phyloP scores from a whole-genome alignment of 2,113 vertebrate genomes.

The Megalops atlanticus region DNA sequence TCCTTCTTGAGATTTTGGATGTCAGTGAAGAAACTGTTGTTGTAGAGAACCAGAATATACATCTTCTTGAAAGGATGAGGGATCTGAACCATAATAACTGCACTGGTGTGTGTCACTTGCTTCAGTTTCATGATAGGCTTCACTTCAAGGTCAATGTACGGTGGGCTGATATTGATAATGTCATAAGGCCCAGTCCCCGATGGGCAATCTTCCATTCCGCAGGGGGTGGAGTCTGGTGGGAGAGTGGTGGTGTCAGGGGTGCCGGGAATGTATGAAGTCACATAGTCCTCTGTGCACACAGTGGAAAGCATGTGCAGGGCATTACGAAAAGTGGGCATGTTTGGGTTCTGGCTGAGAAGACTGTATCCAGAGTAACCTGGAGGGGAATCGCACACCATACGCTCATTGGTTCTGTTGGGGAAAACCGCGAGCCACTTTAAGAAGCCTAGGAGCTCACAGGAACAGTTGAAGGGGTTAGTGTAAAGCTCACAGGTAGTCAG shows the following conservation, averaged over 20 bases:
- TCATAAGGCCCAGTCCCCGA: constrained; percentile 84
- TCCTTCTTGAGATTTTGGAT: constrained; percentile 83
- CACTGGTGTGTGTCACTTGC: constrained; percentile 83
- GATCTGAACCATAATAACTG: constrained; percentile 85
- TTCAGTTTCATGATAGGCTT: constrained; percentile 83
- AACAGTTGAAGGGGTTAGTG: constrained; percentile 97
- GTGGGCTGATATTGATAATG: constrained; percentile 73
- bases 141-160: constrained; percentile 68
- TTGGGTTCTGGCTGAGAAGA: constrained; percentile 85
- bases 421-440: constrained; percentile 91
- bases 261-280: constrained; percentile 68
- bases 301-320: constrained; percentile 85
- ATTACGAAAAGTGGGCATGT: constrained; percentile 81
- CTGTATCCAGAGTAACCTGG: constrained; percentile 85
- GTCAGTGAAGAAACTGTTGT: constrained; percentile 87
- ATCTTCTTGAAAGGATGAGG: constrained; percentile 90
- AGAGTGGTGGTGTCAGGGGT: constrained; percentile 69
- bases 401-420: constrained; percentile 88
- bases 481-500: constrained; percentile 94
- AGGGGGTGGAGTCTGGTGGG: constrained; percentile 77
- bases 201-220: constrained; percentile 84
- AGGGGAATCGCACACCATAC: constrained; percentile 93
- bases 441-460: constrained; percentile 91
- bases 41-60: constrained; percentile 93
- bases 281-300: constrained; percentile 80